Evolutionary conservation across 1,140 invertebrate genomes (phyloP).

Genomic region (Drosophila sturtevanti): DNA sequence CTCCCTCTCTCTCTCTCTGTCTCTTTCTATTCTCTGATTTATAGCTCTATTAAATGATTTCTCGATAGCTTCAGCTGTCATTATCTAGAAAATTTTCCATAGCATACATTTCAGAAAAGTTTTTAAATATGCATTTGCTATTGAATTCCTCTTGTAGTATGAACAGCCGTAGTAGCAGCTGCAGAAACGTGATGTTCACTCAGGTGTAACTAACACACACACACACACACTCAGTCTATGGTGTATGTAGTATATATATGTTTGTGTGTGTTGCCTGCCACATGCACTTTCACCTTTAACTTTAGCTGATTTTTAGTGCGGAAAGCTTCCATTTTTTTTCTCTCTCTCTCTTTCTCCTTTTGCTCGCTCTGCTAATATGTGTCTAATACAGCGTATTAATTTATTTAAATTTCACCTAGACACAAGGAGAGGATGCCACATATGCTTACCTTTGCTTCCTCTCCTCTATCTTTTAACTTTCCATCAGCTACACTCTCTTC

Average conservation of each 20-base stretch:
- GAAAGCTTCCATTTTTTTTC: slow-evolving; percentile 27
- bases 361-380: slow-evolving; percentile 65
- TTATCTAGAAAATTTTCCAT: slow-evolving; percentile 30
- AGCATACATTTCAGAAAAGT: slow-evolving; percentile 29
- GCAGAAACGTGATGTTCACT: slow-evolving; percentile 19
- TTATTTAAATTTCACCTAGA: slow-evolving; percentile 71
- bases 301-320: slow-evolving; percentile 64
- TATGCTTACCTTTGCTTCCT: background rate
- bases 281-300: slow-evolving; percentile 73
- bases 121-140: slow-evolving; percentile 69
- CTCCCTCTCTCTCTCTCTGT: background rate
- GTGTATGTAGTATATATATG: background rate
- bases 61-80: slow-evolving; percentile 33
- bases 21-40: slow-evolving; percentile 48
- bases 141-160: slow-evolving; percentile 58
- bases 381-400: slow-evolving; percentile 76
- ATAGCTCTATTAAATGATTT: slow-evolving; percentile 66
- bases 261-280: slow-evolving; percentile 41
- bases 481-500: too few species aligned
- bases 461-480: background rate
- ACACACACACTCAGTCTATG: background rate
- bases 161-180: slow-evolving; percentile 26
- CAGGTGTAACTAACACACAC: slow-evolving; percentile 58
- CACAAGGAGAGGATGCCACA: slow-evolving; percentile 24
- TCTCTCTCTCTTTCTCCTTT: background rate